Base-by-base conservation (phyloP, 1,140 invertebrate genomes). In the Sweltsa coloradensis region DNA sequence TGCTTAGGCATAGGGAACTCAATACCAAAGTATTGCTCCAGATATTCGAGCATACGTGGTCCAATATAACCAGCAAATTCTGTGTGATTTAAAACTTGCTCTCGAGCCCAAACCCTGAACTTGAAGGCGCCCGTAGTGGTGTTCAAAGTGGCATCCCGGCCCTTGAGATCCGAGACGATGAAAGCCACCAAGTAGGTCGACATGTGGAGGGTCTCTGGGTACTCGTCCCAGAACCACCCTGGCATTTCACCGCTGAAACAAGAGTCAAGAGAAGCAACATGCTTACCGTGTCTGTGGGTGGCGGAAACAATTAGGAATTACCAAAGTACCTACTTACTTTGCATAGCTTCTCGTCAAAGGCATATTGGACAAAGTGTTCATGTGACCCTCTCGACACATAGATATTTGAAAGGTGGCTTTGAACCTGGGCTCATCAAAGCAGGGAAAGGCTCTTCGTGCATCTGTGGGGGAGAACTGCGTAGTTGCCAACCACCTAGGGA, bases 401-500 rank as follows among this genome's bases (percentile, higher is more conserved):
- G 77, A 83, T 41, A 88, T 74, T 46, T 79, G 75, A 53, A 93
- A 97, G 24, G 70, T 76, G 0, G 90, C 87, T 64, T 95, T 96
- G 18, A 94, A 67, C 0, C 82, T 79, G 0, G 92, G 92, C 60
- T 96, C 92, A 64, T 96, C 92, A 64, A 91, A 93, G 65, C 89
- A 94, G 0, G 92, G 92, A 61, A 96, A 96, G 1, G 88, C 87
- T 52, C 79, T 71, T 25, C 92, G 72, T 0, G 92, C 91, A 60
- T 89, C 84, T 0, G 88, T 91, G 1, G 91, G 79, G 64, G 95
- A 85, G 61, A 96, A 95, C 66, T 95, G 90, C 1, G 90, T 91
- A 0, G 81, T 75, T 1, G 81, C 84, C 48, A 88, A 71, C 82
- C 84, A 88, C 64, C 83, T 87, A 56, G n/a, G n/a, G n/a, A n/a